A percentile compares a stretch with the other conserved stretches of the same genome.
phyloP scores from a whole-genome alignment of 2,888 invertebrate genomes.

The Cotesia congregata region DNA sequence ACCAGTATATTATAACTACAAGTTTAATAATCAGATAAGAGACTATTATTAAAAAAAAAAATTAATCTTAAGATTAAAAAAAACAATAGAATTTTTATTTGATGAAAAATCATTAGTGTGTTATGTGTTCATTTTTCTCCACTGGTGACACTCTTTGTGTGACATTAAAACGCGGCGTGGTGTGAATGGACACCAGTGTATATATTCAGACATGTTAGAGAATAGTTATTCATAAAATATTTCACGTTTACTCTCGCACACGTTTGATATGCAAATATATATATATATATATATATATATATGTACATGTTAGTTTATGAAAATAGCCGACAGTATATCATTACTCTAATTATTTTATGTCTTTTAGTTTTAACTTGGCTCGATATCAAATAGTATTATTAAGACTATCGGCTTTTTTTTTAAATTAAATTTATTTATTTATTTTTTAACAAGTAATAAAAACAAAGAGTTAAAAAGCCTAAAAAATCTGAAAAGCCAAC shows the following conservation, averaged over 20 bases:
- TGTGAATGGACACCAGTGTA: neutral
- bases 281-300: constrained; percentile 8
- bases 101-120: neutral
- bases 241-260: constrained; percentile 36
- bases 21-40: too few species aligned
- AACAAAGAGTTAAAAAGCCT: too few species aligned
- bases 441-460: too few species aligned
- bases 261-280: constrained; percentile 53
- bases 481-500: too few species aligned
- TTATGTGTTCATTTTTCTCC: constrained; percentile 17
- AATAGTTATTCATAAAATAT: constrained; percentile 48
- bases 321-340: constrained; percentile 24
- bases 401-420: neutral
- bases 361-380: neutral
- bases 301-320: constrained; percentile 17
- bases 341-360: constrained; percentile 17
- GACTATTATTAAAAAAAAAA: constrained; percentile 19
- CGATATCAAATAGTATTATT: neutral
- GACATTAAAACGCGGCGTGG: constrained; percentile 36
- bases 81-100: constrained; percentile 38
- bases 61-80: constrained; percentile 44
- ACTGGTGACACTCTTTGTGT: constrained; percentile 46
- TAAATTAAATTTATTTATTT: too few species aligned
- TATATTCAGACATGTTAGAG: constrained; percentile 34
- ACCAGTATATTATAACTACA: too few species aligned